Percentiles rank a stretch among this genome's conserved stretches.
phyloP scores from a whole-genome alignment of 2,113 vertebrate species.

The Ochotona curzoniae region DNA sequence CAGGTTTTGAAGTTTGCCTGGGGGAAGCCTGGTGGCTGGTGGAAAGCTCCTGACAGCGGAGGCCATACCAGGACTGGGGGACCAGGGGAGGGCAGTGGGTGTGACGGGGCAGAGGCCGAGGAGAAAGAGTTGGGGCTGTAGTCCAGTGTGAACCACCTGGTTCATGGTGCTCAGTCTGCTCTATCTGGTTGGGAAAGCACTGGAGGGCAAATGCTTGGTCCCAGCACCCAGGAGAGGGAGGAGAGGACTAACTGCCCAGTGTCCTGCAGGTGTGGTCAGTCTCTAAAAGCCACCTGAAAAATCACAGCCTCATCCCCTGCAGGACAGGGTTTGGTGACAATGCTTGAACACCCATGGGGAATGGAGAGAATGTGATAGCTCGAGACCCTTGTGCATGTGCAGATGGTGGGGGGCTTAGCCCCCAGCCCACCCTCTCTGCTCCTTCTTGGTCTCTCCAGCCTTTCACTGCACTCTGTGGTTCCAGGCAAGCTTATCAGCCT shows the following conservation, averaged over 20 bases:
- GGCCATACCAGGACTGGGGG: neutral
- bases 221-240: neutral
- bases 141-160: too few species aligned
- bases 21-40: too few species aligned
- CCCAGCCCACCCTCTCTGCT: too few species aligned
- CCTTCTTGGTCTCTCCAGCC: neutral
- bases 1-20: constrained; percentile 14
- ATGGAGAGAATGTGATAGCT: too few species aligned
- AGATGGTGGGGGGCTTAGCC: too few species aligned
- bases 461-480: neutral
- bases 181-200: neutral
- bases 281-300: neutral
- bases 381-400: too few species aligned
- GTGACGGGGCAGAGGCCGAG: neutral
- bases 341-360: neutral
- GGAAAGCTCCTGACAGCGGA: neutral
- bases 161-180: too few species aligned
- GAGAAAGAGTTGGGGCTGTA: neutral
- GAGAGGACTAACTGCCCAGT: neutral
- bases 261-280: neutral
- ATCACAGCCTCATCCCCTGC: neutral
- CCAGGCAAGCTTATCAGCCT: neutral
- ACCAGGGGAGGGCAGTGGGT: neutral
- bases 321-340: neutral
- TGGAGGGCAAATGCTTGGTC: neutral